These are phyloP conservation scores for Diceros bicornis DNA, from an alignment of 2,797 vertebrate genomes.

Conservation along the genomic window DNA sequence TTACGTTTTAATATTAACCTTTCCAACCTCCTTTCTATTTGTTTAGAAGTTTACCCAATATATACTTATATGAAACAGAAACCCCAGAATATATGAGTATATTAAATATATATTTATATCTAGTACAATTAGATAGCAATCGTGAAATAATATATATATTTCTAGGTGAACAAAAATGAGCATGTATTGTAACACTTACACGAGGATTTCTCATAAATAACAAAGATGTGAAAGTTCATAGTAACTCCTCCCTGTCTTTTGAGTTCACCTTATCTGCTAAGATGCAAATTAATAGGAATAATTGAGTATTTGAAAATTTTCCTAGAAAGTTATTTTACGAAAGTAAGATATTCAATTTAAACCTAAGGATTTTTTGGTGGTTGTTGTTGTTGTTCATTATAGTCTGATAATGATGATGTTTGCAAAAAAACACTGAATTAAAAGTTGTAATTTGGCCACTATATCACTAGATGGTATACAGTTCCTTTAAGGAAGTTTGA, in stretches of 20 bases:
- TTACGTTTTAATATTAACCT: background rate
- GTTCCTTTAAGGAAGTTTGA: conserved; percentile 44
- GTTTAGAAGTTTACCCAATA: background rate
- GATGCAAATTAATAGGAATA: background rate
- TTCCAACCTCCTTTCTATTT: background rate
- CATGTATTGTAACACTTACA: background rate
- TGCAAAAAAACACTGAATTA: conserved; percentile 39
- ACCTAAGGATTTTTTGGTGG: background rate
- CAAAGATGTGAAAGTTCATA: background rate
- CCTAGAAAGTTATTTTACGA: conserved; percentile 17
- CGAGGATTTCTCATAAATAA: background rate
- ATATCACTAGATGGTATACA: conserved; percentile 72
- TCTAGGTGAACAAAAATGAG: background rate
- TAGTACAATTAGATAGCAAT: background rate
- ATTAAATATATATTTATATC: background rate
- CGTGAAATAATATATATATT: background rate
- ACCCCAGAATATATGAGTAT: background rate
- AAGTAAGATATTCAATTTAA: conserved; percentile 12
- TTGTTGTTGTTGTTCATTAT: background rate
- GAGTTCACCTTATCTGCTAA: conserved; percentile 35
- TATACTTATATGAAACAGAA: background rate
- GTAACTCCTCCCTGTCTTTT: background rate
- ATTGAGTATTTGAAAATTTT: conserved; percentile 51
- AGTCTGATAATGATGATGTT: background rate
- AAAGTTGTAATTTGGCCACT: conserved; percentile 64